Base-by-base conservation (phyloP, 2,888 invertebrate species). In the Lycia hirtaria region DNA sequence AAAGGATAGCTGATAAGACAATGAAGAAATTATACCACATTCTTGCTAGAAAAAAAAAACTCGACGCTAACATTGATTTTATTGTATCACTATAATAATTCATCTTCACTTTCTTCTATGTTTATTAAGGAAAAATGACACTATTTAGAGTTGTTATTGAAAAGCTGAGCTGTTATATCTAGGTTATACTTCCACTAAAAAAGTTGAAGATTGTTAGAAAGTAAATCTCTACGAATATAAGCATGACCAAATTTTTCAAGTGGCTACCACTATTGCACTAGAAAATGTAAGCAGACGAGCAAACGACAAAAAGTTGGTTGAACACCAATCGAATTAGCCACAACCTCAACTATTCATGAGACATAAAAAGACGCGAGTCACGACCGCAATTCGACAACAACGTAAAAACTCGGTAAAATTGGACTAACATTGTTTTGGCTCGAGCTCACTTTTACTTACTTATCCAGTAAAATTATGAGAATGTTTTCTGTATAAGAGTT, bases 1-100 rank as follows among this genome's bases (percentile, higher is more conserved):
- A 73, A 75, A 76, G 74, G 73, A 75, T 68, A 62, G 28, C 55
- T 70, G 73, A 72, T 78, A 78, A 77, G 64, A 72, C 64, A 69
- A 68, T 74, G 68, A 71, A 67, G 72, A 76, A 78, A 75, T 65
- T 43, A 32, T 62, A 9, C n/a, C 49, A 44, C 51, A 50, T 43
- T 47, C 28, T 55, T 19, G 33, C 26, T 47, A 15, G 15, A 28
- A 47, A 41, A 35, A 28, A 10, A 38, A 56, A 24, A 49, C 28
- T 17, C 4, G n/a, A n/a, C n/a, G n/a, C n/a, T n/a, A n/a, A n/a
- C n/a, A n/a, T n/a, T n/a, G n/a, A n/a, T n/a, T n/a, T n/a, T n/a
- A n/a, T n/a, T n/a, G n/a, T n/a, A n/a, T n/a, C n/a, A n/a, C n/a
- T n/a, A n/a, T n/a, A n/a, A n/a, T n/a, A n/a, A n/a, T n/a, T n/a